phyloP scores from a whole-genome alignment of 2,797 vertebrate species.

The Galago senegalensis region DNA sequence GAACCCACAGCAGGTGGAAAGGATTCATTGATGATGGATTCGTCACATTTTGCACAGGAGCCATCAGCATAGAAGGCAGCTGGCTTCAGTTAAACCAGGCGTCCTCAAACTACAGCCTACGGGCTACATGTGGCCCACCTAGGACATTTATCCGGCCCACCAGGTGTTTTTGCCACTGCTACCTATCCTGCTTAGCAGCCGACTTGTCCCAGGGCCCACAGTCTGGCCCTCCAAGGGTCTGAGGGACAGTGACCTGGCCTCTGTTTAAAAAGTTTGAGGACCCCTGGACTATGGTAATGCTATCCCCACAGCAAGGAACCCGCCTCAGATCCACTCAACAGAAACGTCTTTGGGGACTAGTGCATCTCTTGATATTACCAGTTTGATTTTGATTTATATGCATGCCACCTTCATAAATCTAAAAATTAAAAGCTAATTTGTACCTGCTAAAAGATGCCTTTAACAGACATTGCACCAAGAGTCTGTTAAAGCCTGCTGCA shows the following conservation, averaged over 20 bases:
- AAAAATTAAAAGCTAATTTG: background rate
- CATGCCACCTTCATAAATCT: background rate
- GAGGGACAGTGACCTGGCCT: too few relatives aligned
- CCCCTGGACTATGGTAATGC: background rate
- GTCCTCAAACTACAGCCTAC: too few relatives aligned
- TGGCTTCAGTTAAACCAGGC: background rate
- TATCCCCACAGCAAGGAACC: background rate
- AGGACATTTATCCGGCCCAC: too few relatives aligned
- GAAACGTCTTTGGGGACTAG: background rate
- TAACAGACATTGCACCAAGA: background rate
- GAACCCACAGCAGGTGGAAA: background rate
- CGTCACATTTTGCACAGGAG: background rate
- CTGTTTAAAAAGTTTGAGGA: too few relatives aligned
- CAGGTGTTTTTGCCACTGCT: too few relatives aligned
- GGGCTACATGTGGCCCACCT: too few relatives aligned
- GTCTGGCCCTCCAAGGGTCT: too few relatives aligned
- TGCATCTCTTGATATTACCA: background rate
- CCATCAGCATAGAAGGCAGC: background rate
- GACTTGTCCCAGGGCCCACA: too few relatives aligned
- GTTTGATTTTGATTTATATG: background rate
- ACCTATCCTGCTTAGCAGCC: too few relatives aligned
- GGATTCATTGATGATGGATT: too few relatives aligned
- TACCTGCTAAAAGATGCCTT: background rate
- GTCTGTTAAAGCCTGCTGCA: background rate
- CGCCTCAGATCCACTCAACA: background rate